Conservation (phyloP, 2,113 vertebrate species). For the Rhodinocichla rosea region DNA sequence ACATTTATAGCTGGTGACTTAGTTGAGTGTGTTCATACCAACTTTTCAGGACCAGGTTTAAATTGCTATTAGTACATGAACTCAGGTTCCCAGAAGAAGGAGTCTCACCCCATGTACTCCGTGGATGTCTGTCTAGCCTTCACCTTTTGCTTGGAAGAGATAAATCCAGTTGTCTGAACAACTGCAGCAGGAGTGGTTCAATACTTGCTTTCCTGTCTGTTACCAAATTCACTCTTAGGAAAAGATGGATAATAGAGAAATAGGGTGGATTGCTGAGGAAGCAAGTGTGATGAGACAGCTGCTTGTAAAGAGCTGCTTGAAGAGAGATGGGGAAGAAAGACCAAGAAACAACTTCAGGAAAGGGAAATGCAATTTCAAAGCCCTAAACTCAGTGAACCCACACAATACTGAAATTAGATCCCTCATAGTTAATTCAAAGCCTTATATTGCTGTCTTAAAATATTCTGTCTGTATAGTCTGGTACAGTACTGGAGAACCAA, state of each 20-base stretch:
- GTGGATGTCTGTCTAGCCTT: not conserved
- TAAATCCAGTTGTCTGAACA: not conserved
- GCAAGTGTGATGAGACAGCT: not conserved
- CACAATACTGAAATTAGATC: not conserved
- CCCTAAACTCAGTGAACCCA: not conserved
- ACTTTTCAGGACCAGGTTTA: not conserved
- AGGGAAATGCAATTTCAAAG: not conserved
- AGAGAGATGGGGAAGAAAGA: not conserved
- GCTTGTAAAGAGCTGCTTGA: not conserved
- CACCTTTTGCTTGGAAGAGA: not conserved
- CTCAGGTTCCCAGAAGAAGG: not conserved
- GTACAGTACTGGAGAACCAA: not conserved
- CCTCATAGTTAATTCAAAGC: not conserved
- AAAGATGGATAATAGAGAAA: not conserved
- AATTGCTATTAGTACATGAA: not conserved
- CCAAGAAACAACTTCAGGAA: not conserved
- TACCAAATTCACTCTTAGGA: not conserved
- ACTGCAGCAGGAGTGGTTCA: not conserved
- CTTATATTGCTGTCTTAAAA: not conserved
- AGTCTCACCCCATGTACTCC: accelerated
- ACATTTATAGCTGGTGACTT: not conserved
- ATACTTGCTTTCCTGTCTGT: not conserved
- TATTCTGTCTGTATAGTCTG: not conserved
- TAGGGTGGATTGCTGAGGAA: not conserved
- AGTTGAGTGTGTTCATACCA: not conserved